These are phyloP conservation scores for Eulithis prunata DNA, from an alignment of 2,888 invertebrate species.

Conservation along the genomic window DNA sequence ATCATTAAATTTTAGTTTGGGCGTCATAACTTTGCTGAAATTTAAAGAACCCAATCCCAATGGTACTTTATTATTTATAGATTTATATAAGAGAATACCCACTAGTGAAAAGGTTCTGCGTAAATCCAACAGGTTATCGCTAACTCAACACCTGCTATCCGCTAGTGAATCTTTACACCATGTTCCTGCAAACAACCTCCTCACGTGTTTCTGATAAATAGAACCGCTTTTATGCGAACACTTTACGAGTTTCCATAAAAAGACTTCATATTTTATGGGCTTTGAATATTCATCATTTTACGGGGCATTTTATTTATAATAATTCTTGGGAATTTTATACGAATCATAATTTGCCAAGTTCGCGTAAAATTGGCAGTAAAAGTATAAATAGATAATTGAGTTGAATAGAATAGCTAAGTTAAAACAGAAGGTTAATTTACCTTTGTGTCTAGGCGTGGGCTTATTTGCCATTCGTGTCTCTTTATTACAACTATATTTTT, in stretches of 20 bases:
- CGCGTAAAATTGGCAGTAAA: no score
- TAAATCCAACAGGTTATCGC: constrained; percentile 17
- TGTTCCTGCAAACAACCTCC: constrained; percentile 18
- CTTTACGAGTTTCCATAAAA: constrained; percentile 32
- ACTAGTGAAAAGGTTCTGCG: background rate
- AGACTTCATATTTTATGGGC: constrained; percentile 32
- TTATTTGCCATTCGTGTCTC: no score
- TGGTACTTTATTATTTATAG: no score
- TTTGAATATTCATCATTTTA: constrained; percentile 26
- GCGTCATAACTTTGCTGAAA: no score
- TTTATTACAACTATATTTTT: no score
- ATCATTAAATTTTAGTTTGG: no score
- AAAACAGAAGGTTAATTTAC: no score
- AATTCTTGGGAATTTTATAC: constrained; percentile 15
- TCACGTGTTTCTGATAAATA: constrained; percentile 29
- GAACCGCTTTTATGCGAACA: constrained; percentile 26
- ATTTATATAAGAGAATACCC: no score
- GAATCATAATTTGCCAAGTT: constrained; percentile 15
- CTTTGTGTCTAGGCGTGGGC: no score
- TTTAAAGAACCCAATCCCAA: no score
- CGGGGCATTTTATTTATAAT: constrained; percentile 21
- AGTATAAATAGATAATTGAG: no score
- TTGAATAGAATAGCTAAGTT: no score
- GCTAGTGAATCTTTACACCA: constrained; percentile 15
- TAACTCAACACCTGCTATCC: constrained; percentile 12